These are phyloP conservation scores for Leucania comma DNA, from an alignment of 2,888 invertebrate species.

Conservation along the genomic window DNA sequence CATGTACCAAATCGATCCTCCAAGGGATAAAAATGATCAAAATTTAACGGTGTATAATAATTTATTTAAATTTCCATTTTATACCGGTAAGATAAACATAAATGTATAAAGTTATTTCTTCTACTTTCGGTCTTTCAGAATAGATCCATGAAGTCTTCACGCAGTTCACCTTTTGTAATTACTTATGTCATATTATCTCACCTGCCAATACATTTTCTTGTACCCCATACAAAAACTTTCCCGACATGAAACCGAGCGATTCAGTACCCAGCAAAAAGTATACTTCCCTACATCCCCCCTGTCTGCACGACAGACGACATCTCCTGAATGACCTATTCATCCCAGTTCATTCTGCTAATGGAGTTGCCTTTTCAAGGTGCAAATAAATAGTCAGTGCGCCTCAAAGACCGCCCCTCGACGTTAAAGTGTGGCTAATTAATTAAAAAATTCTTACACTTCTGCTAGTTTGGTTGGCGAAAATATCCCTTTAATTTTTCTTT, in stretches of 20 bases:
- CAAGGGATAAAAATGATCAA: no score
- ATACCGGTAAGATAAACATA: no score
- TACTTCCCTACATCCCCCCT: conserved; percentile 41
- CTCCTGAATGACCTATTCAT: conserved; percentile 85
- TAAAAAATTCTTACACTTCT: conserved; percentile 67
- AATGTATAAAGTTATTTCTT: no score
- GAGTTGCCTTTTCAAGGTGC: conserved; percentile 86
- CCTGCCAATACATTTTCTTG: conserved; percentile 37
- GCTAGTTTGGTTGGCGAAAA: conserved; percentile 31
- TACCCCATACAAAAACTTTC: conserved; percentile 30
- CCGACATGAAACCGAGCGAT: conserved; percentile 29
- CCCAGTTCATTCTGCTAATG: conserved; percentile 87
- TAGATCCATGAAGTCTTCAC: background rate
- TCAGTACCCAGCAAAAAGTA: conserved; percentile 36
- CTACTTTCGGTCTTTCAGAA: background rate
- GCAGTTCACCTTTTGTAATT: conserved; percentile 9
- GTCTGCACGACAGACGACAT: conserved; percentile 71
- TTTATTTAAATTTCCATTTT: no score
- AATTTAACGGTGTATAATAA: no score
- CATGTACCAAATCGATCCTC: no score
- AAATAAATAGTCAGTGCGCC: conserved; percentile 80
- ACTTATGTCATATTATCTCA: conserved; percentile 13
- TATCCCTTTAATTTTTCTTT: conserved; percentile 35
- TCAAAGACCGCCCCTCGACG: conserved; percentile 71
- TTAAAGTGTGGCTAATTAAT: conserved; percentile 82